These are phyloP conservation scores for Amblyopsis rosae DNA, from an alignment of 2,113 vertebrate species.

Conservation along the genomic window DNA sequence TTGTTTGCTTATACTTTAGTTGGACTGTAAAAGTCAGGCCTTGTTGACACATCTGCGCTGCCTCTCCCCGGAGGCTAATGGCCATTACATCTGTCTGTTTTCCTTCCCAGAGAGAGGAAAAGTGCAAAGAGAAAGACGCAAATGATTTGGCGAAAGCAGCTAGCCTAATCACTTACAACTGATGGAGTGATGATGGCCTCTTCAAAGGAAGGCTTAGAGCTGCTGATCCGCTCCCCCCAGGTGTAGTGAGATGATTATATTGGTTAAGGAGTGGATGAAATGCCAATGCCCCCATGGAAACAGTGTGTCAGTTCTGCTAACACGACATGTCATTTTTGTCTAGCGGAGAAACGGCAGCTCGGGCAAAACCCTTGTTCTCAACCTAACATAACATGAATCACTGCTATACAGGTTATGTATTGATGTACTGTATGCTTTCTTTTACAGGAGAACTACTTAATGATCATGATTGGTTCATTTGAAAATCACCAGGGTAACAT, in stretches of 20 bases:
- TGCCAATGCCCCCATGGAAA: conserved; percentile 22
- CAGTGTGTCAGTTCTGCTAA: conserved; percentile 15
- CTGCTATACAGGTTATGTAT: too few relatives aligned
- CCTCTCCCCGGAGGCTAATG: conserved; percentile 67
- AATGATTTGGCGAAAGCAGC: conserved; percentile 49
- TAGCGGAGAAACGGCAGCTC: background rate
- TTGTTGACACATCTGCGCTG: conserved; percentile 70
- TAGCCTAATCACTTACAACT: conserved; percentile 54
- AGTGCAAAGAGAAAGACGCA: conserved; percentile 56
- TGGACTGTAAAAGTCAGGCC: conserved; percentile 70
- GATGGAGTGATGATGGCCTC: conserved; percentile 44
- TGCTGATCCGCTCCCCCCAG: conserved; percentile 35
- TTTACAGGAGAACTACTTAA: conserved; percentile 19
- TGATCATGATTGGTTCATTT: background rate
- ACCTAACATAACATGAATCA: too few relatives aligned
- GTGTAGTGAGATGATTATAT: conserved; percentile 31
- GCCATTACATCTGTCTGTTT: conserved; percentile 71
- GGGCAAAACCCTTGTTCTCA: background rate
- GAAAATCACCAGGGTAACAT: conserved; percentile 34
- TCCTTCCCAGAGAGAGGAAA: conserved; percentile 40
- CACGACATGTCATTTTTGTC: conserved; percentile 13
- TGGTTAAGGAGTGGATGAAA: background rate
- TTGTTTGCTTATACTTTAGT: conserved; percentile 66
- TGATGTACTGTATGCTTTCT: background rate
- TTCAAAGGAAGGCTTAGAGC: conserved; percentile 31